Percentiles rank a stretch among this genome's conserved stretches.
These are phyloP conservation scores for Ariolimax columbianus DNA, from an alignment of 2,888 invertebrate species.

Conservation along the genomic window DNA sequence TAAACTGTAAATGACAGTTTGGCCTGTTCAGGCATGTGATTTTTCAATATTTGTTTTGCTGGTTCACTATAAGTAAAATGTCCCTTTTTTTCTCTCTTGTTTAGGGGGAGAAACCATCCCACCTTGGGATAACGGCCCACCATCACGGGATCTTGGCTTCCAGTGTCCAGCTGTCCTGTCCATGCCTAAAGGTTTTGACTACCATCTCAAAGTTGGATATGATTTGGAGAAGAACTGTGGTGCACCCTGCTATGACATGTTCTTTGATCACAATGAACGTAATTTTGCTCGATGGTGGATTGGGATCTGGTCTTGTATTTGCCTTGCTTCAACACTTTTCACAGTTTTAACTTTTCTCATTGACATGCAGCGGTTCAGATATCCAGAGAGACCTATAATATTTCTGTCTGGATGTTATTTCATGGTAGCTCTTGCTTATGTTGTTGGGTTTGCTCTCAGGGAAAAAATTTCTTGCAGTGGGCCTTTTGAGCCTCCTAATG, in stretches of 20 bases:
- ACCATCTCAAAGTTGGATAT: slow-evolving; percentile 84
- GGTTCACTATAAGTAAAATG: neutral
- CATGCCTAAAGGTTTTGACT: slow-evolving; percentile 88
- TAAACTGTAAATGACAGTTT: no score
- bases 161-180: slow-evolving; percentile 92
- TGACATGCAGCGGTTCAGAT: slow-evolving; percentile 95
- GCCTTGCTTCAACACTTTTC: slow-evolving; percentile 93
- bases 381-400: slow-evolving; percentile 98
- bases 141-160: slow-evolving; percentile 84
- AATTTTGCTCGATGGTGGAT: slow-evolving; percentile 93
- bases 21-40: no score
- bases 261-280: slow-evolving; percentile 89
- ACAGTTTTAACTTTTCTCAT: slow-evolving; percentile 89
- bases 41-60: neutral
- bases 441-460: slow-evolving; percentile 82
- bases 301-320: slow-evolving; percentile 93
- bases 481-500: slow-evolving; percentile 64
- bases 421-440: slow-evolving; percentile 93
- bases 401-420: slow-evolving; percentile 97
- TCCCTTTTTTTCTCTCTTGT: neutral
- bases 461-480: slow-evolving; percentile 79
- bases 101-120: slow-evolving; percentile 2
- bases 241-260: slow-evolving; percentile 93
- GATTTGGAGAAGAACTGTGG: slow-evolving; percentile 78
- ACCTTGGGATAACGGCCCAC: neutral